Conservation (phyloP, 2,888 invertebrate genomes). For the Anticlea derivata region DNA sequence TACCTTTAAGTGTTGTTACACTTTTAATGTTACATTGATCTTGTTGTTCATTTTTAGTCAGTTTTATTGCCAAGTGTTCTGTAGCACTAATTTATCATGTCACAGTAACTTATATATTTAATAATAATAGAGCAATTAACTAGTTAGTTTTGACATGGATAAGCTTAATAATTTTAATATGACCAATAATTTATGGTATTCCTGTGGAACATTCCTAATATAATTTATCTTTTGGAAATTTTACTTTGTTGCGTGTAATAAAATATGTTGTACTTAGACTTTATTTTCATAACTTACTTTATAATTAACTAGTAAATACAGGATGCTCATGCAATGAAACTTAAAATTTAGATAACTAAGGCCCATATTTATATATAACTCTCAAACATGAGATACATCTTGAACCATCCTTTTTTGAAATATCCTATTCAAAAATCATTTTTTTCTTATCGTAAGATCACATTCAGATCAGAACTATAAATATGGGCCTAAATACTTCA, state of each 20-base stretch:
- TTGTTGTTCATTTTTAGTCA: conserved; percentile 18
- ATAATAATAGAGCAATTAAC: conserved; percentile 9
- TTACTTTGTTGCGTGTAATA: conserved; percentile 31
- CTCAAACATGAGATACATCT: too few species aligned
- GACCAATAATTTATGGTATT: conserved; percentile 22
- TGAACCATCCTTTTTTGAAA: too few species aligned
- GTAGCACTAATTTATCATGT: background rate
- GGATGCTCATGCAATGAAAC: conserved; percentile 12
- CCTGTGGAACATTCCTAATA: conserved; percentile 33
- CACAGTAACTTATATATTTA: background rate
- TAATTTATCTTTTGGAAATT: conserved; percentile 27
- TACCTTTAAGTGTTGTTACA: conserved; percentile 5
- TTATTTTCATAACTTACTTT: conserved; percentile 14
- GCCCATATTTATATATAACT: too few species aligned
- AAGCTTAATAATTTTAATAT: conserved; percentile 16
- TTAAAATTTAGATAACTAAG: conserved; percentile 7
- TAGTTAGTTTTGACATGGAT: conserved; percentile 23
- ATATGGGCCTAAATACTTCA: conserved; percentile 5
- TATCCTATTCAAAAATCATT: too few species aligned
- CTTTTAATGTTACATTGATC: conserved; percentile 4
- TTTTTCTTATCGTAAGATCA: too few species aligned
- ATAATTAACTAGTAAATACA: conserved; percentile 8
- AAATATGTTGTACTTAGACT: conserved; percentile 24
- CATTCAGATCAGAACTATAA: too few species aligned
- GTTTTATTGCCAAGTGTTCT: conserved; percentile 12